phyloP scores from a whole-genome alignment of 2,888 invertebrate genomes.

The Galerucella pusilla region DNA sequence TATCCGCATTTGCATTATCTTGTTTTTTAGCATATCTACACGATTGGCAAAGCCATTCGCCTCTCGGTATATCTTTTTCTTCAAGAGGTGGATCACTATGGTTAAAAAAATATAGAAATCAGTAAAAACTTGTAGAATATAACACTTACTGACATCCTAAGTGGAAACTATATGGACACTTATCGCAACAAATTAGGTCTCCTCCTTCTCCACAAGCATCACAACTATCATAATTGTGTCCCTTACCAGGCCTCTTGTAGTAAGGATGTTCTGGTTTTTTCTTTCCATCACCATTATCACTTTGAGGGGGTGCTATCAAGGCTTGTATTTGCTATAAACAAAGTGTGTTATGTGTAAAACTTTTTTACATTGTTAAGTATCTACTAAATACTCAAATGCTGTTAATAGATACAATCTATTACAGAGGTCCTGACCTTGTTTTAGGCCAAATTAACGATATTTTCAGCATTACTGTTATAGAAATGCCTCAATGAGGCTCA shows the following conservation, averaged over 20 bases:
- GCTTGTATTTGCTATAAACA: conserved; percentile 83
- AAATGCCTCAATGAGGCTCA: not conserved
- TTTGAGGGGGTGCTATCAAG: conserved; percentile 87
- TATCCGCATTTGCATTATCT: conserved; percentile 44
- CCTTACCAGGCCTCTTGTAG: conserved; percentile 86
- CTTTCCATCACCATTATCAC: conserved; percentile 73
- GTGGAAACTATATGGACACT: conserved; percentile 96
- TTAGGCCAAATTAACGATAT: not conserved
- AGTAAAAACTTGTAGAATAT: not conserved
- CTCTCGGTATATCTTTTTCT: conserved; percentile 88
- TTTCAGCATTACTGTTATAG: not conserved
- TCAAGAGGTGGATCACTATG: conserved; percentile 91
- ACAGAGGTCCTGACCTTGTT: not conserved
- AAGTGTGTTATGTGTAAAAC: conserved; percentile 9
- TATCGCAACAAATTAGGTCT: conserved; percentile 94
- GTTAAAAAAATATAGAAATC: not conserved
- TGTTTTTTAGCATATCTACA: conserved; percentile 68
- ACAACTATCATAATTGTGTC: conserved; percentile 92
- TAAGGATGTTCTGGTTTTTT: conserved; percentile 78
- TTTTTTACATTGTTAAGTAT: not conserved
- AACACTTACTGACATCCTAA: conserved; percentile 90
- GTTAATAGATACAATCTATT: not conserved
- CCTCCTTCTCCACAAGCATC: conserved; percentile 96
- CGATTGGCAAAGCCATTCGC: conserved; percentile 92
- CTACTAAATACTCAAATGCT: not conserved